A percentile compares a stretch with the other conserved stretches of the same genome.
Conservation (phyloP, 2,797 vertebrate species). For the Crypturellus tataupa region DNA sequence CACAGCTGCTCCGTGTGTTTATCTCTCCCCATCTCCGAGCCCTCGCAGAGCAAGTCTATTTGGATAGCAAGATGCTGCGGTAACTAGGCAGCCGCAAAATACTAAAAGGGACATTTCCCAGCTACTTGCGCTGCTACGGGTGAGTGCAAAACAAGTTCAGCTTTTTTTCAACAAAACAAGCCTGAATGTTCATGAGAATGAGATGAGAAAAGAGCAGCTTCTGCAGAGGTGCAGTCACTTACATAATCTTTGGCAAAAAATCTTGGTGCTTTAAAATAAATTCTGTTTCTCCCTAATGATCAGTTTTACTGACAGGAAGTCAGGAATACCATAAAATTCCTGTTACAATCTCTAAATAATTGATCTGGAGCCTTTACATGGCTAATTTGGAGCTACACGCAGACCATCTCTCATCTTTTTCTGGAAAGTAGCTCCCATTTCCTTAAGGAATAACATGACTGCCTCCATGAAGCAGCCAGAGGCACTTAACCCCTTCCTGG, state of each 20-base stretch:
- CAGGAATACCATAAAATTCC: background rate
- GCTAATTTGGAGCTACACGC: background rate
- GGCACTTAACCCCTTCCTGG: slow-evolving; percentile 16
- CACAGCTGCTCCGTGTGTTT: slow-evolving; percentile 68
- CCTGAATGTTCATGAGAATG: slow-evolving; percentile 9
- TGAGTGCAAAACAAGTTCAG: slow-evolving; percentile 36
- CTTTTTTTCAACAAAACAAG: background rate
- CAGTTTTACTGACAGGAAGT: background rate
- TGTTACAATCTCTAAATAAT: background rate
- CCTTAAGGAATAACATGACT: slow-evolving; percentile 5
- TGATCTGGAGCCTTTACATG: background rate
- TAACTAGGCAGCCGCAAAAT: slow-evolving; percentile 65
- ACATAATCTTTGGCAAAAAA: slow-evolving; percentile 27
- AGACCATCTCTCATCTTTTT: background rate
- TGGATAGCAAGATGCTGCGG: slow-evolving; percentile 65
- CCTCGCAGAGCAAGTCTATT: slow-evolving; percentile 56
- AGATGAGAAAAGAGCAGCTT: slow-evolving; percentile 22
- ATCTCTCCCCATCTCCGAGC: slow-evolving; percentile 56
- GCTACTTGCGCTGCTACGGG: slow-evolving; percentile 32
- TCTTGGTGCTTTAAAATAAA: background rate
- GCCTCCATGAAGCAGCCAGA: background rate
- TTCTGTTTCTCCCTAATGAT: background rate
- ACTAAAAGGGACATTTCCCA: slow-evolving; percentile 48
- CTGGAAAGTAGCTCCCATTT: background rate
- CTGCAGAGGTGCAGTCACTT: slow-evolving; percentile 29